phyloP scores from a whole-genome alignment of 2,113 vertebrate genomes.

The Aldabrachelys gigantea region DNA sequence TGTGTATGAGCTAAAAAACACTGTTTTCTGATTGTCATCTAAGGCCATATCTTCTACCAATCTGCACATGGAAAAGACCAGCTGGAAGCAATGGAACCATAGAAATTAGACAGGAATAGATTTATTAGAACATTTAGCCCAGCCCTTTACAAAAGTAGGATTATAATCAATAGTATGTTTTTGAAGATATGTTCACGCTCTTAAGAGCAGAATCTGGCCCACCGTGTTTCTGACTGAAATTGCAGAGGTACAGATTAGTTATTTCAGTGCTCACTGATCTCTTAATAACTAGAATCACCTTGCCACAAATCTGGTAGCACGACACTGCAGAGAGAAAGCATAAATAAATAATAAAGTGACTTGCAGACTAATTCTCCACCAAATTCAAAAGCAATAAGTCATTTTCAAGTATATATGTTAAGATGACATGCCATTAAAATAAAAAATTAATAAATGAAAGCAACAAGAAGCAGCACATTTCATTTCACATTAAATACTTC shows the following conservation, averaged over 20 bases:
- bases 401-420: conserved; percentile 67
- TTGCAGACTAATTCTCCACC: conserved; percentile 15
- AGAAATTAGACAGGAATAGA: neutral
- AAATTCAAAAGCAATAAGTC: conserved; percentile 42
- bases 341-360: conserved; percentile 72
- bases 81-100: neutral
- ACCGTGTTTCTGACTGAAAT: neutral
- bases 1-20: neutral
- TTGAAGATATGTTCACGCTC: neutral
- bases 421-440: conserved; percentile 74
- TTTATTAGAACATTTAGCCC: neutral
- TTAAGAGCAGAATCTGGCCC: neutral
- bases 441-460: conserved; percentile 73
- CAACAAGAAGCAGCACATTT: conserved; percentile 60
- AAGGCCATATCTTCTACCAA: neutral
- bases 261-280: neutral
- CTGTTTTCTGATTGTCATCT: neutral
- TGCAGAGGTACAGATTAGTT: neutral
- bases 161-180: neutral
- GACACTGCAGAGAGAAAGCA: conserved; percentile 13
- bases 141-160: neutral
- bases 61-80: neutral
- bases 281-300: neutral
- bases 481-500: conserved; percentile 65
- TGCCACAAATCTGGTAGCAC: conserved; percentile 1